These are phyloP conservation scores for Palythoa grandiflora DNA, from an alignment of 92 coral and sea anemone genomes.

Conservation along the genomic window DNA sequence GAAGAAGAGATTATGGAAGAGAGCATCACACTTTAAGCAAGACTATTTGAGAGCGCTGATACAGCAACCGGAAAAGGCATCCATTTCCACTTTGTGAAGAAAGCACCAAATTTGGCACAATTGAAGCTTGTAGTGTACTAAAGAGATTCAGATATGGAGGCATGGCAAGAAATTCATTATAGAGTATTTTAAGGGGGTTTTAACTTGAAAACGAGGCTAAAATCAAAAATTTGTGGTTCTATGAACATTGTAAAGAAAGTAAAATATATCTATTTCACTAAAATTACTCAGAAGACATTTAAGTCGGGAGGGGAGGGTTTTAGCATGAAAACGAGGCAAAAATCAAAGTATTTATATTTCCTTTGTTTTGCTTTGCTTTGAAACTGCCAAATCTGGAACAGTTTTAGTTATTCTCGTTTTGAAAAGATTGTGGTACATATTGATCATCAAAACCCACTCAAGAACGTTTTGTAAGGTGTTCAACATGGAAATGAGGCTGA, in stretches of 20 bases:
- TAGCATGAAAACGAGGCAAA: slow-evolving; percentile 15
- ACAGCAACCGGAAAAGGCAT: slow-evolving; percentile 38
- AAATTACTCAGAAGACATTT: slow-evolving; percentile 15
- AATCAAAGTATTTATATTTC: slow-evolving; percentile 6
- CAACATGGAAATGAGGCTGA: too few relatives aligned
- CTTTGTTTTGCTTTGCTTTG: neutral
- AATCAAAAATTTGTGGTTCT: too few relatives aligned
- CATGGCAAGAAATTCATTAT: too few relatives aligned
- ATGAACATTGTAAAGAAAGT: too few relatives aligned
- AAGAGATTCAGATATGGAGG: too few relatives aligned
- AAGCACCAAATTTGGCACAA: too few relatives aligned
- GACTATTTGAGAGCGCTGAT: slow-evolving; percentile 17
- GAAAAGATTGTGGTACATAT: neutral
- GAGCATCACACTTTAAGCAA: slow-evolving; percentile 1
- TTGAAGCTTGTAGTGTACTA: too few relatives aligned
- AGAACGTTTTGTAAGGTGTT: neutral
- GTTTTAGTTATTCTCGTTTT: neutral
- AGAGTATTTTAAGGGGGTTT: too few relatives aligned
- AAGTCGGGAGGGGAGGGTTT: neutral
- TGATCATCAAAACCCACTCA: neutral
- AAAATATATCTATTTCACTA: neutral
- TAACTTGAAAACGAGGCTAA: too few relatives aligned
- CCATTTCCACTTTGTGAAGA: neutral
- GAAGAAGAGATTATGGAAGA: slow-evolving; percentile 28
- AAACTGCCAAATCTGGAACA: too few relatives aligned